Evolutionary conservation across 2,888 invertebrate species (phyloP), one percentile per base, ranked within the genome.

Genomic region (Ennomos quercinarius): DNA sequence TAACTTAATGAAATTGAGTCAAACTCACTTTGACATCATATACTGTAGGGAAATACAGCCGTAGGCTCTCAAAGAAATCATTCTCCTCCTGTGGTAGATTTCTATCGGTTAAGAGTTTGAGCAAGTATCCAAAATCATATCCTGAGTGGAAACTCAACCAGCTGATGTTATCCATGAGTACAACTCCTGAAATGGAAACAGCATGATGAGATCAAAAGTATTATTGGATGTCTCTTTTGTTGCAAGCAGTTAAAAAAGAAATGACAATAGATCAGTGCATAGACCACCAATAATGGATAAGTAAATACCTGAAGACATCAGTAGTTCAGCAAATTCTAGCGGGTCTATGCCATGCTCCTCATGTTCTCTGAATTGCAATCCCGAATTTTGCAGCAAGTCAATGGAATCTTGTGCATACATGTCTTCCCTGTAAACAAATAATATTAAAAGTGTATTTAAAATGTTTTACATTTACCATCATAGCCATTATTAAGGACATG

Each of bases 381-480:
- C 99, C 55, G 99, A 99, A 86, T 98, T 98, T 83, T 97, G 97
- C 55, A 99, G 94, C 80, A 99, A 94, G 86, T 99, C 99, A 81
- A 99, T 99, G 64, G 99, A 99, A 86, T 99, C 99, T 89, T 99
- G 98, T 44, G 99, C 99, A 88, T 99, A 99, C 99, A 99, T 99
- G 84, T 99, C 99, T 91, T 99, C 98, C 71, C 98, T 98, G 83
- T 45, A 44, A 27, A 36, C 51, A 44, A 61, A 56, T 12, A 11
- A 44, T 47, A 48, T 39, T 13, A 61, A n/a, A n/a, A n/a, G n/a
- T n/a, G n/a, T 46, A 6, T 40, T 34, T 39, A 41, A 36, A 49
- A 34, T 27, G 27, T 27, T 27, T 17, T 17, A 17, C 17, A 17
- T 5, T 27, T 27, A 27, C 6, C 5, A n/a, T n/a, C n/a, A n/a